These are phyloP conservation scores for Panopea generosa DNA, from an alignment of 2,888 invertebrate species.

Conservation along the genomic window DNA sequence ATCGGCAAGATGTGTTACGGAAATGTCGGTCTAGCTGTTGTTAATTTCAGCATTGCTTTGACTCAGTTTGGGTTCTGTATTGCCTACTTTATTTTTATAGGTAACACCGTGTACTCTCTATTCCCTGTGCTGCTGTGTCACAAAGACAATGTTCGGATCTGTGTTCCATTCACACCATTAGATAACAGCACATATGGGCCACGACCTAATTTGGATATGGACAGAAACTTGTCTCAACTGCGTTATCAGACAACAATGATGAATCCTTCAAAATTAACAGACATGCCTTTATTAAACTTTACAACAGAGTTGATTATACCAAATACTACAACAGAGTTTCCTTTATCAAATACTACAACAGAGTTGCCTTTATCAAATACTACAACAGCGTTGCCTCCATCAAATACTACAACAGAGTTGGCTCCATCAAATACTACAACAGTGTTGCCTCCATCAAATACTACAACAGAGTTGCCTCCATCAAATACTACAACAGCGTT, in stretches of 20 bases:
- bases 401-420: too few species aligned
- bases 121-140: slow-evolving; percentile 74
- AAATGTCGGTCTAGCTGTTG: slow-evolving; percentile 73
- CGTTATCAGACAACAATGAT: neutral
- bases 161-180: neutral
- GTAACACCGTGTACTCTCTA: slow-evolving; percentile 79
- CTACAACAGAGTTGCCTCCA: too few species aligned
- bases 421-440: slow-evolving; percentile 14
- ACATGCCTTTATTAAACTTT: too few species aligned
- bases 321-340: neutral
- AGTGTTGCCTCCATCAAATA: neutral
- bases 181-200: neutral
- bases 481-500: too few species aligned
- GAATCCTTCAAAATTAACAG: neutral
- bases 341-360: too few species aligned
- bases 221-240: neutral
- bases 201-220: neutral
- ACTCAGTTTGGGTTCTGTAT: slow-evolving; percentile 83
- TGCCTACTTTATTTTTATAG: slow-evolving; percentile 82
- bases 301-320: too few species aligned
- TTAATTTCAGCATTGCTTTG: slow-evolving; percentile 78
- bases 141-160: slow-evolving; percentile 19
- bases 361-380: too few species aligned
- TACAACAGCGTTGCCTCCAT: too few species aligned
- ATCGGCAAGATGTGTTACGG: slow-evolving; percentile 80